Evolutionary conservation across 2,113 vertebrate species (phyloP), one percentile per base, ranked within the genome.

Genomic region (Albula goreensis): DNA sequence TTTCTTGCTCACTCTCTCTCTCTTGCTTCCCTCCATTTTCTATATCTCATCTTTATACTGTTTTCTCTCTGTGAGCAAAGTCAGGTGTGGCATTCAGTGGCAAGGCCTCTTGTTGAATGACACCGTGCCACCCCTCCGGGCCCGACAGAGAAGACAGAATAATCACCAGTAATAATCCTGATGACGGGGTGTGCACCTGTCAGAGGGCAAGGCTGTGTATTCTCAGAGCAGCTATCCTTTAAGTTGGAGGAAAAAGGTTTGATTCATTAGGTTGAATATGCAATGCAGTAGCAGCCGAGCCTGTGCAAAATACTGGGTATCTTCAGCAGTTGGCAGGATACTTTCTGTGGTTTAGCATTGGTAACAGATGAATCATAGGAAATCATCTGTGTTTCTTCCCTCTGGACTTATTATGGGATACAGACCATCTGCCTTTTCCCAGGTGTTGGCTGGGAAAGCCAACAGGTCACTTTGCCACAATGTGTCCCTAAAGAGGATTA

Each of bases 1-100:
- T n/a, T 70, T 31, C 70, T 8, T 2, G 87, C 1, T 22, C 22
- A 0, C 13, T 66, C 56, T 50, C 57, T 60, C 82, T 11, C 8
- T 70, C 17, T 66, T 50, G 19, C 41, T 83, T 2, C 49, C 17
- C 57, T 50, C 41, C 22, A n/a, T 7, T 56, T 13, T 15, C 85
- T 86, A 87, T 50, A 80, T 63, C 60, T 63, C 15, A 9, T 22
- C 70, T 74, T 25, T 74, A n/a, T 22, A 22, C 15, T 66, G 60
- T 10, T 74, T 70, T 74, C 70, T 31, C 70, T 74, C 70, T 74
- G 22, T n/a, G 6, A 56, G 53, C 12, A 12, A 56, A 56, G 12
- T 12, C 22, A 31, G 70, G 19, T 74, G 70, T 74, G 70, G 19
- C 70, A 74, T 74, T 74, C 70, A n/a, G 70, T 10, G n/a, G n/a